phyloP scores from a whole-genome alignment of 2,888 invertebrate genomes.

The Agonopterix subpropinquella region DNA sequence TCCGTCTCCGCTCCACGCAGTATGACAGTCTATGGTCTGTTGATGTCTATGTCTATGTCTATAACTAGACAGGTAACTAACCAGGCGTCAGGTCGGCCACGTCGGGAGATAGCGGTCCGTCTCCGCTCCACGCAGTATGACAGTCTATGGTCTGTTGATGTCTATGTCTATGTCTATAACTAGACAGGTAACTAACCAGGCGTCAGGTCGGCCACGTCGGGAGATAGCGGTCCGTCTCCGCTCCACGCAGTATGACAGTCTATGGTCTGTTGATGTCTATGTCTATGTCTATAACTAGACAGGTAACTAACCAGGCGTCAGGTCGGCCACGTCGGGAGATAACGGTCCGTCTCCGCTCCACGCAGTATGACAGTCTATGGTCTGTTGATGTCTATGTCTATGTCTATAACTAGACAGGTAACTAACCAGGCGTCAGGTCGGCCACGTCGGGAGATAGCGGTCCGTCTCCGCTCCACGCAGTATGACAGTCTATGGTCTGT shows the following conservation, averaged over 20 bases:
- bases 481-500: conserved; percentile 69
- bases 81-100: conserved; percentile 75
- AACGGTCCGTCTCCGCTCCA: conserved; percentile 76
- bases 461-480: conserved; percentile 80
- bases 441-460: conserved; percentile 41
- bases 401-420: no score
- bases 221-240: conserved; percentile 54
- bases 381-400: conserved; percentile 16
- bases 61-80: conserved; percentile 19
- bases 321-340: conserved; percentile 51
- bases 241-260: conserved; percentile 83
- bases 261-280: conserved; percentile 20
- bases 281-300: no score
- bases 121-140: conserved; percentile 83
- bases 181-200: conserved; percentile 53
- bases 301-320: conserved; percentile 68
- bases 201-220: conserved; percentile 66
- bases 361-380: conserved; percentile 77
- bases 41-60: neutral
- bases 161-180: no score
- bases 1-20: conserved; percentile 80
- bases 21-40: conserved; percentile 69
- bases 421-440: conserved; percentile 75
- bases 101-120: conserved; percentile 42
- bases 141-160: conserved; percentile 41